These are phyloP conservation scores for Drosophila subpulchrella DNA, from an alignment of 1,140 invertebrate species.

Conservation along the genomic window DNA sequence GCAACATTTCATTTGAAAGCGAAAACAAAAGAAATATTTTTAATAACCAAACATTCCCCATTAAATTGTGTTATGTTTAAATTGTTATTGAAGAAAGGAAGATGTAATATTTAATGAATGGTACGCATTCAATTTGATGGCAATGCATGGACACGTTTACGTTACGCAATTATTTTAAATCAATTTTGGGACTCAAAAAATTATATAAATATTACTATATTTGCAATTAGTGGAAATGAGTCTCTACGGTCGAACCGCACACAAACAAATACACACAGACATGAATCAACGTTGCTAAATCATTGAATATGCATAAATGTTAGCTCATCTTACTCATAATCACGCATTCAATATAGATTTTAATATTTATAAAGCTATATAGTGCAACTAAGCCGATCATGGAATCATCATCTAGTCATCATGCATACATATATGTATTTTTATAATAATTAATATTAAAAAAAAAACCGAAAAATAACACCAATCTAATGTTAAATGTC, in stretches of 20 bases:
- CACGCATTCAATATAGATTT: constrained; percentile 56
- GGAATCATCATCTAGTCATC: constrained; percentile 61
- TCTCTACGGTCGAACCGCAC: constrained; percentile 79
- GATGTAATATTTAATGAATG: constrained; percentile 13
- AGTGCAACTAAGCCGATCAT: constrained; percentile 62
- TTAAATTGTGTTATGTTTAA: constrained; percentile 47
- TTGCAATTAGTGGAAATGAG: constrained; percentile 60
- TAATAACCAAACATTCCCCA: constrained; percentile 41
- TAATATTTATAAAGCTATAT: constrained; percentile 56
- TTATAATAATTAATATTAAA: constrained; percentile 64
- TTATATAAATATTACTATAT: constrained; percentile 39
- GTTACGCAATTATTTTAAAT: constrained; percentile 76
- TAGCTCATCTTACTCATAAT: constrained; percentile 66
- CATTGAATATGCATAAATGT: constrained; percentile 72
- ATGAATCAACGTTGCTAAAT: constrained; percentile 41
- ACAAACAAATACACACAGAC: constrained; percentile 46
- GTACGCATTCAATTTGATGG: constrained; percentile 20
- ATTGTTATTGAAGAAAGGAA: constrained; percentile 48
- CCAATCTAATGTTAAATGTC: constrained; percentile 81
- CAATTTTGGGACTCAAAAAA: constrained; percentile 74
- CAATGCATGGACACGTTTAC: constrained; percentile 42
- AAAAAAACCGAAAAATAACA: constrained; percentile 52
- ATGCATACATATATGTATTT: constrained; percentile 74
- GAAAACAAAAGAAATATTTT: constrained; percentile 18
- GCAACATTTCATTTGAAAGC: constrained; percentile 54